Evolutionary conservation across 2,113 vertebrate species (phyloP), one percentile per base, ranked within the genome.

Genomic region (Dendropsophus ebraccatus): DNA sequence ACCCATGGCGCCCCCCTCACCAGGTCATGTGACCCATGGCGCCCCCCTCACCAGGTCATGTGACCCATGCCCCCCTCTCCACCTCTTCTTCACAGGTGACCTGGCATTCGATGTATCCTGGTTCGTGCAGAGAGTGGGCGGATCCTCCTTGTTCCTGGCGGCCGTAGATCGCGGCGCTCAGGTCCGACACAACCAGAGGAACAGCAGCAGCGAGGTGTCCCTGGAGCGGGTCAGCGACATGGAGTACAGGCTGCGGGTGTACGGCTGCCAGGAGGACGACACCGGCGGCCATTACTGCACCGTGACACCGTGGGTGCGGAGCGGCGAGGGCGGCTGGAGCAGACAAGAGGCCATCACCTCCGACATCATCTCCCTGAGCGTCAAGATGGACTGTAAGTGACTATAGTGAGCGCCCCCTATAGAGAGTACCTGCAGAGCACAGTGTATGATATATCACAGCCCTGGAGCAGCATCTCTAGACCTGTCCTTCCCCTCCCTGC

Each of bases 91-190:
- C 12, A 0, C 87, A 99, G 98, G 96, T 9, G 93, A 97, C 73
- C 91, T 98, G 92, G 93, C 95, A 0, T 99, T 97, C 0, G 96
- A 98, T 4, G 95, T 99, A 81, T 94, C 91, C 73, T 99, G 98
- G 98, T 96, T 96, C 85, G 96, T 94, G 1, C 93, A 94, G 35
- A 89, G 92, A 35, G 94, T 96, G 76, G 94, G 95, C 0, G 90
- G 93, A 0, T 90, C 87, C 17, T 88, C 92, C 0, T 6, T 90
- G 58, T 88, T 94, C 69, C 89, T 99, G 83, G 94, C 93, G 32
- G 93, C 90, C 0, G 81, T 97, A 37, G 96, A 98, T 91, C 94
- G 95, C 49, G 96, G 92, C 56, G 97, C 97, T 0, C 90, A 98
- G 0, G 93, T 98, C 82, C 91, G 12, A 0, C 93, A 93, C 6